Conservation (phyloP, 2,888 invertebrate genomes). For the Idaea straminata region DNA sequence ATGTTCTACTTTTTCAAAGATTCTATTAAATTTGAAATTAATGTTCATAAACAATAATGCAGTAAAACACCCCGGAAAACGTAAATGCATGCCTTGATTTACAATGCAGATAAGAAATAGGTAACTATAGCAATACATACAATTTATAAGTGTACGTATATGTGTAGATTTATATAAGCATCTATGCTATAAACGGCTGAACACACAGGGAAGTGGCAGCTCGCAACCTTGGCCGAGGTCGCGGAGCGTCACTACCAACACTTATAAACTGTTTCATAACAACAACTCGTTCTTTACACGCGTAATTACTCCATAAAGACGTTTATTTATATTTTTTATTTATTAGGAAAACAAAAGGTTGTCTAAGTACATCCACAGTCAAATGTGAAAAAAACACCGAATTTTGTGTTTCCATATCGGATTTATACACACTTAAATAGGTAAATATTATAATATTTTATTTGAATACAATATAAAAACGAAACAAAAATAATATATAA, state of each 20-base stretch:
- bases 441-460: too few species aligned
- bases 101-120: constrained; percentile 42
- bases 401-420: too few species aligned
- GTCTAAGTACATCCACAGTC: background rate
- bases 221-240: constrained; percentile 75
- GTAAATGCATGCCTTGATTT: constrained; percentile 12
- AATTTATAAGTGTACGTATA: constrained; percentile 22
- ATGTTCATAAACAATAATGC: background rate
- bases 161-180: constrained; percentile 48
- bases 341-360: background rate
- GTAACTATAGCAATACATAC: constrained; percentile 21
- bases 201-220: constrained; percentile 73
- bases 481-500: too few species aligned
- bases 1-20: too few species aligned
- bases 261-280: constrained; percentile 70
- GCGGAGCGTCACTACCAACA: constrained; percentile 69
- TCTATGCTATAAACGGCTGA: constrained; percentile 60
- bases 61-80: constrained; percentile 40
- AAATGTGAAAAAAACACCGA: too few species aligned
- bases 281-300: constrained; percentile 47
- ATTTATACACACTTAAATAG: too few species aligned
- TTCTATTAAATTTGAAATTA: background rate
- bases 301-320: constrained; percentile 37
- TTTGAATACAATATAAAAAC: too few species aligned
- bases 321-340: constrained; percentile 27